phyloP scores from a whole-genome alignment of 2,888 invertebrate species.

The Podabrus alpinus region DNA sequence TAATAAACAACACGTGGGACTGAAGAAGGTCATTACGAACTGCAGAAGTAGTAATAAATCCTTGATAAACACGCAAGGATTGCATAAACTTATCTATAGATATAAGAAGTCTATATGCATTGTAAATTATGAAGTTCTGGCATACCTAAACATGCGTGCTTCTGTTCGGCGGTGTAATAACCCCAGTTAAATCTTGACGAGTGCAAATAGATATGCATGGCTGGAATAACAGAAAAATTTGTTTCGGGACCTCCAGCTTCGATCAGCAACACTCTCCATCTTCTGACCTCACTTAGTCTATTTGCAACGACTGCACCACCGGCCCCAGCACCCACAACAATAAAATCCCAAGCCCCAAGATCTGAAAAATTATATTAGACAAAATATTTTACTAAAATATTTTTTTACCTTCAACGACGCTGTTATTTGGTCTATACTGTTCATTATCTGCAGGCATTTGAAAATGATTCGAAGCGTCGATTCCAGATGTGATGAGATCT shows the following conservation, averaged over 20 bases:
- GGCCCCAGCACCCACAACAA: slow-evolving; percentile 69
- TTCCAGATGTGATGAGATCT: neutral
- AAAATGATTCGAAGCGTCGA: neutral
- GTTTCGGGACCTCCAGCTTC: slow-evolving; percentile 61
- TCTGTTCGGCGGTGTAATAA: neutral
- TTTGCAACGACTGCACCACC: slow-evolving; percentile 69
- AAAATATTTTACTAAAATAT: neutral
- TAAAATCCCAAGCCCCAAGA: slow-evolving; percentile 53
- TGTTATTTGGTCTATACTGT: neutral
- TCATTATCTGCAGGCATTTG: neutral
- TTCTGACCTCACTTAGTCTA: slow-evolving; percentile 66
- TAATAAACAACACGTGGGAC: too few species aligned
- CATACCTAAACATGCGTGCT: neutral
- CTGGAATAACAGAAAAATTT: slow-evolving; percentile 14
- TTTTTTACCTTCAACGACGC: neutral
- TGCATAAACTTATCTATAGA: too few species aligned
- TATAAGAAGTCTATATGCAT: too few species aligned
- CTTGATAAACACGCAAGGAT: too few species aligned
- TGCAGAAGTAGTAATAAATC: too few species aligned
- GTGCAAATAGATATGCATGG: slow-evolving; percentile 15
- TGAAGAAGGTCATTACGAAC: too few species aligned
- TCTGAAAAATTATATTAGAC: slow-evolving; percentile 56
- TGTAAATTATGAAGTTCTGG: neutral
- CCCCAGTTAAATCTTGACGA: neutral
- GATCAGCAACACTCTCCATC: slow-evolving; percentile 67